Conservation (phyloP, 2,888 invertebrate species). For the Phania funesta region DNA sequence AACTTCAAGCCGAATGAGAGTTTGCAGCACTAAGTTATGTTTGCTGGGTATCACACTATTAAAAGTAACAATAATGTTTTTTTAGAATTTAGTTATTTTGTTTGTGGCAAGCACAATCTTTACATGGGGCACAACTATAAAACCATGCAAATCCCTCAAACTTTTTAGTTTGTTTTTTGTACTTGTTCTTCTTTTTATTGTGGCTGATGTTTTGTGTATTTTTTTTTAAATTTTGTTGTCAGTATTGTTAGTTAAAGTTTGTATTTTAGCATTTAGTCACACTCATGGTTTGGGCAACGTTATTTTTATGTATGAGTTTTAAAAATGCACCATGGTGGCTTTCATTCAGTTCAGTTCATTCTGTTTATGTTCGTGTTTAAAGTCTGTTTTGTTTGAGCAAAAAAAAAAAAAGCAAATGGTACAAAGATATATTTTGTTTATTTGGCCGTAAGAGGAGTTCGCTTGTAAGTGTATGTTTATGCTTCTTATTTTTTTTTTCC, state of each 20-base stretch:
- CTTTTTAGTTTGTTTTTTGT: not conserved
- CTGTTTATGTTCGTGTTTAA: slow-evolving; percentile 42
- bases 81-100: slow-evolving; percentile 6
- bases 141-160: slow-evolving; percentile 41
- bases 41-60: not conserved
- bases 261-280: slow-evolving; percentile 55
- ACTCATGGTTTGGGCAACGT: slow-evolving; percentile 32
- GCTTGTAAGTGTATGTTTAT: slow-evolving; percentile 1
- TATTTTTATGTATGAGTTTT: slow-evolving; percentile 19
- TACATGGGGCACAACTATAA: slow-evolving; percentile 3
- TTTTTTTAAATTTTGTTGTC: not conserved
- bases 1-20: too few relatives aligned
- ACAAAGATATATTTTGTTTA: slow-evolving; percentile 36
- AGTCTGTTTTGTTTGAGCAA: slow-evolving; percentile 49
- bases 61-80: not conserved
- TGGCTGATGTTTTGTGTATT: not conserved
- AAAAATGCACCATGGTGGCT: slow-evolving; percentile 39
- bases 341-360: slow-evolving; percentile 29
- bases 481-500: slow-evolving; percentile 3
- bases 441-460: slow-evolving; percentile 46
- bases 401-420: not conserved
- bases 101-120: slow-evolving; percentile 19
- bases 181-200: not conserved
- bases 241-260: slow-evolving; percentile 36
- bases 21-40: not conserved